phyloP scores from a whole-genome alignment of 37 sponge, comb jelly and placozoan genomes.

The Ephydatia muelleri region DNA sequence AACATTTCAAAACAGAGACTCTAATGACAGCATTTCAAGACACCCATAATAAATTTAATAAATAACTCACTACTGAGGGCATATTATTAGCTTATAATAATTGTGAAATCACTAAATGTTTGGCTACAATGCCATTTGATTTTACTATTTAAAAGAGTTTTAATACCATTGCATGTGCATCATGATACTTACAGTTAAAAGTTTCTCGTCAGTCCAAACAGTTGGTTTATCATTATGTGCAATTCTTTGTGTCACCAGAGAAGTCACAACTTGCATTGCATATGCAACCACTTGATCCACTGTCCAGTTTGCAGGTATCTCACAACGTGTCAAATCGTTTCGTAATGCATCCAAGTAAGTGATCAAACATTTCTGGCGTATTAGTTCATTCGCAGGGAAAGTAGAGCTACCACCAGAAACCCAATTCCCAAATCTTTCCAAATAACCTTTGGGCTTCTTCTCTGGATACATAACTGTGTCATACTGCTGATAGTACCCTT shows the following conservation, averaged over 20 bases:
- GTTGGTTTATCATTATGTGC: background rate
- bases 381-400: background rate
- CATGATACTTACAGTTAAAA: background rate
- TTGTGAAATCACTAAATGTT: no score
- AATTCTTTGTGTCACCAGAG: background rate
- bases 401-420: background rate
- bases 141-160: no score
- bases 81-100: no score
- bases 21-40: no score
- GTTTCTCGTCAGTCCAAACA: background rate
- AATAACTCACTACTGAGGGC: no score
- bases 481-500: slow-evolving; percentile 26
- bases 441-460: background rate
- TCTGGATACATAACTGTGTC: slow-evolving; percentile 51
- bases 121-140: no score
- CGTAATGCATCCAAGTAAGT: background rate
- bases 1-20: no score
- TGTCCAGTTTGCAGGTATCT: background rate
- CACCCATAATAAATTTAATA: no score
- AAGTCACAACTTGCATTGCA: background rate
- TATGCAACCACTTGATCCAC: background rate
- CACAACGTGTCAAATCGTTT: background rate
- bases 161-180: background rate
- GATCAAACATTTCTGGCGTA: background rate
- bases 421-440: background rate